Evolutionary conservation across 2,888 invertebrate genomes (phyloP).

Genomic region (Nyleta sp.): DNA sequence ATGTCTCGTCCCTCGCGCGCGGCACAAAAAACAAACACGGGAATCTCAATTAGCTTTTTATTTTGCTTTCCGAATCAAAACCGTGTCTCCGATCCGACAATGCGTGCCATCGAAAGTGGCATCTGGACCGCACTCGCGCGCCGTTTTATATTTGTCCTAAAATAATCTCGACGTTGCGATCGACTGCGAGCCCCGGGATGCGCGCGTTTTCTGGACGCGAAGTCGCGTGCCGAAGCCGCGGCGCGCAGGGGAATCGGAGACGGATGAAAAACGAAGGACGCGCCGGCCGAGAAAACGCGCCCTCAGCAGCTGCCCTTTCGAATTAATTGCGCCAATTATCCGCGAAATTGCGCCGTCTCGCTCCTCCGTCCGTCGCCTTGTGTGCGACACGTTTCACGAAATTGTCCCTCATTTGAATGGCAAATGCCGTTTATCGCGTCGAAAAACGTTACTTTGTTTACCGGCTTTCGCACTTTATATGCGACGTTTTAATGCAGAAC

Average conservation of each 20-base stretch:
- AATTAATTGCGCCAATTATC: slow-evolving; percentile 62
- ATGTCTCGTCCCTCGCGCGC: background rate
- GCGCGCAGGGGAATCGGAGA: background rate
- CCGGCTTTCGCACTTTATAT: no score
- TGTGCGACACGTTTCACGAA: slow-evolving; percentile 35
- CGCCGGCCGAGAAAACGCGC: slow-evolving; percentile 25
- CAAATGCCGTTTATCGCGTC: slow-evolving; percentile 30
- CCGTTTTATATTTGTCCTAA: slow-evolving; percentile 69
- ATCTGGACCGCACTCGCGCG: slow-evolving; percentile 75
- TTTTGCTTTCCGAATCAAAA: slow-evolving; percentile 51
- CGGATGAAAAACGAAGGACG: slow-evolving; percentile 37
- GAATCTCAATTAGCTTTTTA: slow-evolving; percentile 34
- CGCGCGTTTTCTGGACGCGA: slow-evolving; percentile 17
- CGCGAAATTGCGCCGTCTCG: slow-evolving; percentile 50
- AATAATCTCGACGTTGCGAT: slow-evolving; percentile 73
- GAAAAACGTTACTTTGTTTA: slow-evolving; percentile 13
- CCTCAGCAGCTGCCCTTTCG: slow-evolving; percentile 53
- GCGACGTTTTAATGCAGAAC: no score
- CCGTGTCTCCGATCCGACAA: slow-evolving; percentile 64
- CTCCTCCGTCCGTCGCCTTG: background rate
- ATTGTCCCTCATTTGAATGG: slow-evolving; percentile 49
- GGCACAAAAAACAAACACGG: slow-evolving; percentile 14
- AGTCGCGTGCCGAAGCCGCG: slow-evolving; percentile 48
- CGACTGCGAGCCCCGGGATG: slow-evolving; percentile 13
- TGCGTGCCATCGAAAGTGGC: slow-evolving; percentile 66